A percentile compares a stretch with the other conserved stretches of the same genome.
phyloP scores from a whole-genome alignment of 1,140 invertebrate species.

The Psilanteris sp. region DNA sequence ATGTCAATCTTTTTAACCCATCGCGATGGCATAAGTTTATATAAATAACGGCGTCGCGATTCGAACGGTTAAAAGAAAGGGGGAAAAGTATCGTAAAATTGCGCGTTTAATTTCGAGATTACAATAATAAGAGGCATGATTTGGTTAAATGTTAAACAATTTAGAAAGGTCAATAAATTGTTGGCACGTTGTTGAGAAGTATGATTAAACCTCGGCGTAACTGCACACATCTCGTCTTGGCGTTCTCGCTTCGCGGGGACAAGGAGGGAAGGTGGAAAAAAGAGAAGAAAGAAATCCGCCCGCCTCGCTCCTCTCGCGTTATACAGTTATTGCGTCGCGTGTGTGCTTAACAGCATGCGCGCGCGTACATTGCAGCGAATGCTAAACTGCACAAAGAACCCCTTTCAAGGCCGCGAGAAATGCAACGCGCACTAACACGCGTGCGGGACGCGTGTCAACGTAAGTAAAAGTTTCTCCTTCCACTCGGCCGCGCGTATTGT shows the following conservation, averaged over 20 bases:
- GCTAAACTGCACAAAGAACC: slow-evolving; percentile 78
- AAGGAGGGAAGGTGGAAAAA: slow-evolving; percentile 37
- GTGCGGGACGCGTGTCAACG: slow-evolving; percentile 65
- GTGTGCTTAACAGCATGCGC: slow-evolving; percentile 57
- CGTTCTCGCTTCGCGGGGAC: slow-evolving; percentile 26
- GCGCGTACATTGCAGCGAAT: slow-evolving; percentile 66
- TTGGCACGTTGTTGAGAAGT: slow-evolving; percentile 46
- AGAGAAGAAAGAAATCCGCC: slow-evolving; percentile 49
- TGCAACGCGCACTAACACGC: slow-evolving; percentile 67
- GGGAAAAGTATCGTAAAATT: neutral
- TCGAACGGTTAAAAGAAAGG: neutral
- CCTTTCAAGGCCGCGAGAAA: slow-evolving; percentile 75
- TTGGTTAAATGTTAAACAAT: slow-evolving; percentile 41
- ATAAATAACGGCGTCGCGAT: no score
- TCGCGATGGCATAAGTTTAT: no score
- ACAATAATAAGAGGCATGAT: slow-evolving; percentile 11
- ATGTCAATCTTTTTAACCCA: no score
- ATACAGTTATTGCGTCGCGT: slow-evolving; percentile 66
- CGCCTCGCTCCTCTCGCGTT: slow-evolving; percentile 57
- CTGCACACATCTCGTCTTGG: slow-evolving; percentile 40
- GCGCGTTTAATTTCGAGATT: slow-evolving; percentile 8
- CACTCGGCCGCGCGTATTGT: slow-evolving; percentile 42
- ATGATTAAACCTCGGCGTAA: slow-evolving; percentile 57
- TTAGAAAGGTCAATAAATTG: slow-evolving; percentile 58
- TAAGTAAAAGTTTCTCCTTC: slow-evolving; percentile 67